Conservation (phyloP, 30 jellyfish, hydroid and myxozoan species). For the Turritopsis dohrnii region DNA sequence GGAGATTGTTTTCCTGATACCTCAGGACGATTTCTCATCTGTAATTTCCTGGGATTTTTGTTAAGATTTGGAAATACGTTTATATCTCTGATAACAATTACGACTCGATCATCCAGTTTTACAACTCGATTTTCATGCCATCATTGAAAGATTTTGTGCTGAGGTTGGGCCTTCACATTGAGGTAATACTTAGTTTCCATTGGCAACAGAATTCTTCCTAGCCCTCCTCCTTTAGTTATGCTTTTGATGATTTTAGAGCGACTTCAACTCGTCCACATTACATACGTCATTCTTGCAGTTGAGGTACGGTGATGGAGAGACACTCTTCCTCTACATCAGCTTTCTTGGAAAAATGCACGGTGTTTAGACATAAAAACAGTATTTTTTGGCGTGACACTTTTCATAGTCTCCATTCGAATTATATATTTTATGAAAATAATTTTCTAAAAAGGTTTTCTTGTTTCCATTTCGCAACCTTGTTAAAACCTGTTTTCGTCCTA, state of each 20-base stretch:
- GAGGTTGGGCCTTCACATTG: not conserved
- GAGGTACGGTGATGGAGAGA: not conserved
- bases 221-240: not conserved
- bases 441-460: no score
- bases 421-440: no score
- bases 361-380: no score
- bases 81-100: not conserved
- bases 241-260: not conserved
- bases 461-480: no score
- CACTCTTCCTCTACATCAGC: not conserved
- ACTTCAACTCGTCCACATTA: not conserved
- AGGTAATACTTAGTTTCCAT: no score
- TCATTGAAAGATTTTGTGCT: slow-evolving; percentile 3
- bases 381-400: no score
- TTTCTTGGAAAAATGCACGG: no score
- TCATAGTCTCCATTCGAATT: no score
- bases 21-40: no score
- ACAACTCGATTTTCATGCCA: slow-evolving; percentile 8
- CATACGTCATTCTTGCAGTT: not conserved
- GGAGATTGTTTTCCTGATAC: no score
- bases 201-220: not conserved
- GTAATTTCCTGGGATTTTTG: not conserved
- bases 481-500: no score
- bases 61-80: slow-evolving; percentile 3
- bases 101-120: slow-evolving; percentile 5